Percentiles rank a stretch among this genome's conserved stretches.
These are phyloP conservation scores for Phyllotreta cruciferae DNA, from an alignment of 2,888 invertebrate genomes.

Conservation along the genomic window DNA sequence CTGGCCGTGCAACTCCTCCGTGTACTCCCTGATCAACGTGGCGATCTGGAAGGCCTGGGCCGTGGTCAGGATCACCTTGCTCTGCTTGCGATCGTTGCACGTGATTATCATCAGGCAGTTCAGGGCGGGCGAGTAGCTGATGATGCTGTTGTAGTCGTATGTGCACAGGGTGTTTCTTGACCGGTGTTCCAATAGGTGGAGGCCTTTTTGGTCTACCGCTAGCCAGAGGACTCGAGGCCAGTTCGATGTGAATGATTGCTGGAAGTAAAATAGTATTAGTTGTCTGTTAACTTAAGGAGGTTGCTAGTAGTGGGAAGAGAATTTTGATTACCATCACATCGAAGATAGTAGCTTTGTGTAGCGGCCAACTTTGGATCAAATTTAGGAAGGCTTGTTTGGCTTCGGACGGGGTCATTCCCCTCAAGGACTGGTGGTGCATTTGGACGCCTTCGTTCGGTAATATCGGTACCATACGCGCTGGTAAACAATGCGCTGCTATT, in stretches of 20 bases:
- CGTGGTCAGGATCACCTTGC: slow-evolving; percentile 89
- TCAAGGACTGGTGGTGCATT: slow-evolving; percentile 88
- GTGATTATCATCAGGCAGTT: slow-evolving; percentile 94
- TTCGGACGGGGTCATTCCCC: slow-evolving; percentile 84
- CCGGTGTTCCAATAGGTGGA: slow-evolving; percentile 88
- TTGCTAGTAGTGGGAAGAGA: neutral
- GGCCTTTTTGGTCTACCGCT: slow-evolving; percentile 90
- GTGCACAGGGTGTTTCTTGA: slow-evolving; percentile 89
- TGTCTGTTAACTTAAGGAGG: neutral
- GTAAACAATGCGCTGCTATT: slow-evolving; percentile 82
- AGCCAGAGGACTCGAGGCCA: slow-evolving; percentile 94
- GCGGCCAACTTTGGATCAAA: slow-evolving; percentile 91
- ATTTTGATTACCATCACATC: slow-evolving; percentile 81
- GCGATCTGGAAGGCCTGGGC: slow-evolving; percentile 94
- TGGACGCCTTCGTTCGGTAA: slow-evolving; percentile 85
- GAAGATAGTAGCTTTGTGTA: slow-evolving; percentile 91
- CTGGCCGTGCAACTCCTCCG: slow-evolving; percentile 64
- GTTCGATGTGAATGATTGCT: slow-evolving; percentile 96
- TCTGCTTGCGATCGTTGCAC: slow-evolving; percentile 86
- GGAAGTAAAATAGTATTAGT: slow-evolving; percentile 44
- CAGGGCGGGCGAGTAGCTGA: slow-evolving; percentile 90
- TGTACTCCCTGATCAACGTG: slow-evolving; percentile 89
- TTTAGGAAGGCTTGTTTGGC: slow-evolving; percentile 93
- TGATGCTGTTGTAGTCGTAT: slow-evolving; percentile 87
- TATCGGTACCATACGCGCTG: slow-evolving; percentile 79